Evolutionary conservation across 2,888 invertebrate genomes (phyloP), one percentile per base, ranked within the genome.

Genomic region (Isotomurus palustris): DNA sequence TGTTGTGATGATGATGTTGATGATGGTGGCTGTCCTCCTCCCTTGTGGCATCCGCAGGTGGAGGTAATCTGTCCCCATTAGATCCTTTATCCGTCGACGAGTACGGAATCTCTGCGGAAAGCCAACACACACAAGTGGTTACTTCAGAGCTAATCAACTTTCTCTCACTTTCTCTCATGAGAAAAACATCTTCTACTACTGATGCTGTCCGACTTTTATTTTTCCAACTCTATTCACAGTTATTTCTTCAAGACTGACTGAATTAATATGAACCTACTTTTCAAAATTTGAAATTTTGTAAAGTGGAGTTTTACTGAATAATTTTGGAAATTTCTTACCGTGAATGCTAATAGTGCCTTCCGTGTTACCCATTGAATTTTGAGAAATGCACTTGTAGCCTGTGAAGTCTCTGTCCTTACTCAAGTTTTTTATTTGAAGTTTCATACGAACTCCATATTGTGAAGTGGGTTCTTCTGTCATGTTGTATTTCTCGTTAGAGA

Each of bases 341-440:
- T 91, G 91, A 67, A 91, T 81, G 71, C 90, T 82, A 72, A 91
- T 91, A 74, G 86, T 88, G 59, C 91, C 91, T 75, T 91, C 91
- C 14, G 91, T 89, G 72, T 89, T 90, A 1, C 91, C 92, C 72
- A 92, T 89, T 62, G 90, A 90, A 77, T 92, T 92, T 78, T 91
- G 91, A 51, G 91, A 91, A 73, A 90, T 89, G 78, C 91, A 92
- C 75, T 88, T 90, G 80, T 91, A 91, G 49, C 89, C 89, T 1
- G 71, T 35, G 49, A 54, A 60, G 53, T 60, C 64, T 53, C 56
- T 51, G 8, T 36, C 21, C 12, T 35, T 36, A n/a, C 49, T 28
- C 52, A 64, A 51, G 36, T 64, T 64, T 49, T 56, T 56, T 49
- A 71, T 69, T 43, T 64, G 60, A 29, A 71, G 64, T 45, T 61